Conservation (phyloP, 37 sponge, comb jelly and placozoan species). For the Halisarca cf. caerulea region DNA sequence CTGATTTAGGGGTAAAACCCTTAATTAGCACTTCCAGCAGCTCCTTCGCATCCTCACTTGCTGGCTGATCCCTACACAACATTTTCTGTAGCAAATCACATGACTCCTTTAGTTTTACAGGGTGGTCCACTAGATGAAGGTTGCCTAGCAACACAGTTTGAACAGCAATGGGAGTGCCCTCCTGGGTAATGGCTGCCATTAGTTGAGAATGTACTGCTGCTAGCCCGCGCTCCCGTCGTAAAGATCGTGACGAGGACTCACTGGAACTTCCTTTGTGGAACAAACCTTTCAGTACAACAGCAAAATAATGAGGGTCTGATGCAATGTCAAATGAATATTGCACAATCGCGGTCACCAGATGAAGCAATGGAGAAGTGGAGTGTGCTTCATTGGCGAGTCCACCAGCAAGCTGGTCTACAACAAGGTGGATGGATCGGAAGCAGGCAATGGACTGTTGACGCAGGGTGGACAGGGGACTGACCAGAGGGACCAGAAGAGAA, state of each 20-base stretch:
- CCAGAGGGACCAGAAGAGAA: slow-evolving; percentile 61
- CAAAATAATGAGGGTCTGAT: slow-evolving; percentile 42
- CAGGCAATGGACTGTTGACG: slow-evolving; percentile 45
- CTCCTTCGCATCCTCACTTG: not conserved
- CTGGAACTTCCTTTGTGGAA: not conserved
- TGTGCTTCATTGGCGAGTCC: not conserved
- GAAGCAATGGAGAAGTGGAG: slow-evolving; percentile 25
- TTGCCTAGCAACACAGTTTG: not conserved
- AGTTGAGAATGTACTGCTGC: not conserved
- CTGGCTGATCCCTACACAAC: not conserved
- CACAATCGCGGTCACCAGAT: slow-evolving; percentile 33
- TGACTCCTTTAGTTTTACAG: not conserved
- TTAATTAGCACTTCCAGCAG: not conserved
- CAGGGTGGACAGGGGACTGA: slow-evolving; percentile 25
- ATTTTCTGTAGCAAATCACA: not conserved
- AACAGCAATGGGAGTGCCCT: not conserved
- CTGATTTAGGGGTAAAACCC: not conserved
- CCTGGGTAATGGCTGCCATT: not conserved
- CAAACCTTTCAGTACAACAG: slow-evolving; percentile 23
- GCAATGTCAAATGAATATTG: slow-evolving; percentile 32
- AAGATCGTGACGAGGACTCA: not conserved
- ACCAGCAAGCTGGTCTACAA: slow-evolving; percentile 5
- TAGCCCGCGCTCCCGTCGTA: not conserved
- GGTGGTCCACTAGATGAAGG: slow-evolving; percentile 5
- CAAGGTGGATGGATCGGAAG: slow-evolving; percentile 40